Evolutionary conservation across 2,888 invertebrate genomes (phyloP), one percentile per base, ranked within the genome.

Genomic region (Spialia ferax): DNA sequence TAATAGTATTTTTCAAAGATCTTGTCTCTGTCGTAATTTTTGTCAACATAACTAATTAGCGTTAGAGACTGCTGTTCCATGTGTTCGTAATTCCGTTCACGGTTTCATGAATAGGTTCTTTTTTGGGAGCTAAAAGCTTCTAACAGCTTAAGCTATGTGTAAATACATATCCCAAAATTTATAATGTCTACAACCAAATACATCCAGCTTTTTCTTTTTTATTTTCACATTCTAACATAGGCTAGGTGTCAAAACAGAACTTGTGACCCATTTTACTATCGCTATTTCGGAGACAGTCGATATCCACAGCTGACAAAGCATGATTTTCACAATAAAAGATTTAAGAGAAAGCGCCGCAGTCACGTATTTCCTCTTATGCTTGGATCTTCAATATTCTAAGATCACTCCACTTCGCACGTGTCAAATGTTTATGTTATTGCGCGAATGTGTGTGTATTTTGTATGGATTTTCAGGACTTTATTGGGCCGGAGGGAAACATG

Each of bases 351-450:
- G 69, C 69, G 38, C 65, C 55, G 55, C 45, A 69, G 72, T 63
- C 72, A 72, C 72, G 72, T 72, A 64, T 50, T 56, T 15, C 66
- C 72, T 71, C 72, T 72, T 71, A 70, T 61, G 63, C 50, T 57
- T 48, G 64, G 73, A 77, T 77, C 75, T 74, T 82, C 79, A 77
- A 82, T 81, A 81, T 80, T 81, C 78, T 76, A 78, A 80, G 76
- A 79, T 81, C 78, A 80, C 78, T 84, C 77, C 71, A 79, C 70
- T 69, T 74, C 75, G 78, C 82, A 79, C 84, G 81, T 80, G 82
- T 67, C 77, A 75, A 79, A 78, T 78, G 54, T 66, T 60, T 66
- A 66, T 57, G 54, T 60, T 60, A 65, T 65, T 52, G 59, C 50
- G 38, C 38, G 65, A 23, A 65, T 65, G 65, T 59, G 64, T 57